A percentile compares a stretch with the other conserved stretches of the same genome.
Conservation (phyloP, 1,140 invertebrate species). For the Bombus sibiricus region DNA sequence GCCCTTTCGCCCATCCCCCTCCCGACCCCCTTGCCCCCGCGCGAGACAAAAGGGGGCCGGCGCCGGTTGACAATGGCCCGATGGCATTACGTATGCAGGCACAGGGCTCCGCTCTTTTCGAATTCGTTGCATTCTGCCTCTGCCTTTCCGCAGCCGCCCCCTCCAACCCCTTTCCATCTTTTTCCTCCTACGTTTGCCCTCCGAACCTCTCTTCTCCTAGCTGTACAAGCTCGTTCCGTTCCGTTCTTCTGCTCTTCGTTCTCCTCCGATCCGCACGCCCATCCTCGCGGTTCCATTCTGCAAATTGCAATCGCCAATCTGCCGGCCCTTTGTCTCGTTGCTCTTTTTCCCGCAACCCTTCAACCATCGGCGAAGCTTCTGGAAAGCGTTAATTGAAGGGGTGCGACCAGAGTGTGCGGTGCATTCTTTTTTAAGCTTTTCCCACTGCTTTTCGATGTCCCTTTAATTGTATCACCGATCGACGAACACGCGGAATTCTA, state of each 20-base stretch:
- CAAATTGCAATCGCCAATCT: conserved; percentile 77
- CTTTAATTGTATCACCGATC: conserved; percentile 4
- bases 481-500: background rate
- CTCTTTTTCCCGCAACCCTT: conserved; percentile 10
- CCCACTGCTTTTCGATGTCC: background rate
- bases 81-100: conserved; percentile 82
- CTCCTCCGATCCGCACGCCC: conserved; percentile 24
- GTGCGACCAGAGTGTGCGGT: conserved; percentile 9
- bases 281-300: conserved; percentile 67
- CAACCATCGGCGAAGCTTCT: background rate
- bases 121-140: conserved; percentile 81
- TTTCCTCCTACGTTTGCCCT: conserved; percentile 23
- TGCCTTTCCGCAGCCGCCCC: conserved; percentile 64
- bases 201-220: conserved; percentile 2
- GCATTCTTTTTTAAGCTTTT: conserved; percentile 17
- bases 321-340: conserved; percentile 52
- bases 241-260: conserved; percentile 30
- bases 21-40: conserved; percentile 48
- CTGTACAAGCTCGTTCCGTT: background rate
- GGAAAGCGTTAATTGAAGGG: conserved; percentile 49
- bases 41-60: conserved; percentile 76
- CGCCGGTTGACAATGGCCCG: conserved; percentile 78
- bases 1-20: conserved; percentile 38
- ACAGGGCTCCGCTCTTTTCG: conserved; percentile 77
- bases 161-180: conserved; percentile 55